Evolutionary conservation across 2,888 invertebrate genomes (phyloP), one percentile per base, ranked within the genome.

Genomic region (Gastrophysa polygoni): DNA sequence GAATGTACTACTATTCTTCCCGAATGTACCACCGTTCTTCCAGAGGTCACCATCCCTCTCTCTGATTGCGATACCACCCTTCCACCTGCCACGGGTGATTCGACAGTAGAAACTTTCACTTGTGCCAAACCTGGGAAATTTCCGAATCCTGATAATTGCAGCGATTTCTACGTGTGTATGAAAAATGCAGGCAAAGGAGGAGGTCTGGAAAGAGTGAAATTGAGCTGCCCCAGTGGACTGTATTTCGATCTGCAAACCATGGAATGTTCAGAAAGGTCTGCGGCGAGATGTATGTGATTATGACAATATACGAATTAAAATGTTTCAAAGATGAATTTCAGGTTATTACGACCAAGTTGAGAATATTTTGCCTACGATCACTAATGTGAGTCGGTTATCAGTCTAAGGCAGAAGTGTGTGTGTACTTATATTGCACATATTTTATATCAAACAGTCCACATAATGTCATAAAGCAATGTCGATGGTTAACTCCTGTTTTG

Each of bases 141-240:
- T 20, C 7, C 43, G 5, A n/a, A 85, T 73, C 78, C 78, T 14
- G 70, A 76, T 24, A 80, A 85, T 68, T 85, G 85, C 62, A 81
- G 80, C 52, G 83, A 83, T 70, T 86, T 84, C 73, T 86, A 84
- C 68, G 81, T 82, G 48, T 86, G 86, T 66, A 73, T 80, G 66
- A 86, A 85, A 72, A 17, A 8, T n/a, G 28, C 29, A 5, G 28
- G 44, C 17, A 14, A 21, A 1, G 32, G 21, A 1, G 32, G 21
- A 11, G 24, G 17, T 1, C 10, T 55, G 47, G 54, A 63, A 14
- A 63, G 52, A 2, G 63, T 65, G 11, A 56, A 63, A 17, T 63
- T 66, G 6, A 64, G 51, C 14, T 70, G 69, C 58, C 69, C 69
- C 1, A 49, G 47, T 34, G 68, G 64, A 11, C 62, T 61, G 34